Conservation (phyloP, 2,113 vertebrate genomes). For the Channa argus region DNA sequence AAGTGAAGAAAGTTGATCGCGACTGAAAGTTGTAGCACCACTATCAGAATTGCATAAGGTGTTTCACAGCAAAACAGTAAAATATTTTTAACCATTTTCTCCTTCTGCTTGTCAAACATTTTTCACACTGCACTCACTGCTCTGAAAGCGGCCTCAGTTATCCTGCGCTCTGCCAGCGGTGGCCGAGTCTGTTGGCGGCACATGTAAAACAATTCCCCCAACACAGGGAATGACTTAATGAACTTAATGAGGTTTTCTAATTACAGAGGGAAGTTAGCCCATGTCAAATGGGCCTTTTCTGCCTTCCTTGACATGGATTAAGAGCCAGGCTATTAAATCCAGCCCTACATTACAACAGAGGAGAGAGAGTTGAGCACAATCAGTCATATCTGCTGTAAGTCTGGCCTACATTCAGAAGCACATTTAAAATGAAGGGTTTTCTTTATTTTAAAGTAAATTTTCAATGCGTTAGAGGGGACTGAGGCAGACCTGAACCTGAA, state of each 20-base stretch:
- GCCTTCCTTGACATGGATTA: conserved; percentile 77
- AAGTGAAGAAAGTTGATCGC: background rate
- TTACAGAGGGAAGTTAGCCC: conserved; percentile 77
- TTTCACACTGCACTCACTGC: background rate
- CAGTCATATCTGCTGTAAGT: conserved; percentile 57
- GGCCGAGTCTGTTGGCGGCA: conserved; percentile 59
- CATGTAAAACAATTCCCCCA: conserved; percentile 79
- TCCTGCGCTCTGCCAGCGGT: conserved; percentile 24
- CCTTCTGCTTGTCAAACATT: background rate
- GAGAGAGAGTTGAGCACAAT: conserved; percentile 44
- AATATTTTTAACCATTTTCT: background rate
- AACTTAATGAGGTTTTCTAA: conserved; percentile 84
- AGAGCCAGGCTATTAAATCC: conserved; percentile 73
- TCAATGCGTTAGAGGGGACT: conserved; percentile 19
- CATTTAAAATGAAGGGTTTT: conserved; percentile 54
- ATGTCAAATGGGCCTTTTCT: conserved; percentile 79
- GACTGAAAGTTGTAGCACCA: background rate
- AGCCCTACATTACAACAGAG: conserved; percentile 50
- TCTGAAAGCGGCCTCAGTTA: background rate
- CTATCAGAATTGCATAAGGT: background rate
- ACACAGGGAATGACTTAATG: conserved; percentile 78
- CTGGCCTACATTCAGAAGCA: conserved; percentile 57
- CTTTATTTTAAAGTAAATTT: conserved; percentile 32
- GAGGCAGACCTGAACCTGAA: conserved; percentile 39
- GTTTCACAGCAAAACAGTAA: conserved; percentile 7